Evolutionary conservation across 1,140 invertebrate species (phyloP), one percentile per base, ranked within the genome.

Genomic region (Metaphire vulgaris): DNA sequence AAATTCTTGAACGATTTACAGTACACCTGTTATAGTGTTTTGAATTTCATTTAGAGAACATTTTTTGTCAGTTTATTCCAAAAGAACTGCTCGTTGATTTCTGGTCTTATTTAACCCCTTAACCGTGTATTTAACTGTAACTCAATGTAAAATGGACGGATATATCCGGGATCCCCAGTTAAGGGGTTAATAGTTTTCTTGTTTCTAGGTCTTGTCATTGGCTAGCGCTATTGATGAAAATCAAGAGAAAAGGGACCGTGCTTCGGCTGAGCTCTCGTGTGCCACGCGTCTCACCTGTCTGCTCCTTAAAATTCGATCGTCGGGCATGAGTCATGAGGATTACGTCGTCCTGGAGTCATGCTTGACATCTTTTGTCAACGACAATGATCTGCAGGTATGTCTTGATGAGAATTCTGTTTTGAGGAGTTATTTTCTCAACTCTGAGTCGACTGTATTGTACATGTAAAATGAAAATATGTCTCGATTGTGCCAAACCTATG

Each of bases 231-330:
- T 83, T 71, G 83, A 86, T 73, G 81, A 84, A 21, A 85, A 85
- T 76, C 73, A 80, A 28, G 68, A 83, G 75, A 83, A 83, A 16
- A 81, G 85, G 73, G 78, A 82, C 67, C 80, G 83, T 74, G 82
- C 83, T 15, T 81, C 84, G 14, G 83, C 82, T 64, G 77, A 82
- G 65, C 77, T 88, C 1, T 85, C 84, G 75, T 81, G 83, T 76
- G 86, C 83, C 15, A 85, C 86, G 21, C 79, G 80, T 41, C 78
- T 88, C 56, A 79, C 88, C 15, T 81, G 85, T 70, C 81, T 84
- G 69, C 78, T 88, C 28, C 81, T 86, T 16, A 81, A 82, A 71
- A 74, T 88, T 33, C 85, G 84, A 81, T 77, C 81, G 14, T 30
- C 65, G 6, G 82, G 82, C 33, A 82, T 85, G 79, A 79, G 79